Evolutionary conservation across 2,113 vertebrate genomes (phyloP).

Genomic region (Misgurnus anguillicaudatus): DNA sequence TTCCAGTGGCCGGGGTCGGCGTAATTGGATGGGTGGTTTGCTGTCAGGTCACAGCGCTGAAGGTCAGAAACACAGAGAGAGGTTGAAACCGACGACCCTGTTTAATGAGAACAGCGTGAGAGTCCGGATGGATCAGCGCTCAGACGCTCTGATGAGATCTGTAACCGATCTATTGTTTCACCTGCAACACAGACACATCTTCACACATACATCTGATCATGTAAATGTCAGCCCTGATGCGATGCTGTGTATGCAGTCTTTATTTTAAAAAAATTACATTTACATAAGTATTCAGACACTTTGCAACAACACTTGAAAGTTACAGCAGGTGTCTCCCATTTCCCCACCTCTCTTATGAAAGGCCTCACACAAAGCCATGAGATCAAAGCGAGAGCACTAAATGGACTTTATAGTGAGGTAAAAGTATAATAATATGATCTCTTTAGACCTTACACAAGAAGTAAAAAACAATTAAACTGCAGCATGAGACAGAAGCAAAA

Average conservation of each 20-base stretch:
- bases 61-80: conserved; percentile 19
- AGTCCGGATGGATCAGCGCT: conserved; percentile 11
- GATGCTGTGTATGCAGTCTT: no score
- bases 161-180: conserved; percentile 4
- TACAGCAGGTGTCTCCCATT: no score
- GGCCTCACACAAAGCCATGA: no score
- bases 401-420: neutral
- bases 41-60: conserved; percentile 9
- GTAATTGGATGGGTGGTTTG: conserved; percentile 36
- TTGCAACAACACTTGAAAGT: no score
- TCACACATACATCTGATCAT: neutral
- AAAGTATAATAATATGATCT: neutral
- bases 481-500: conserved; percentile 4
- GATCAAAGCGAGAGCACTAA: no score
- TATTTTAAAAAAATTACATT: no score
- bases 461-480: neutral
- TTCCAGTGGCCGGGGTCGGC: neutral
- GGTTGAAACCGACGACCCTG: conserved; percentile 23
- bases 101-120: conserved; percentile 41
- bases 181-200: neutral
- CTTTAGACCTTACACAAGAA: neutral
- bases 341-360: no score
- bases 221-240: neutral
- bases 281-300: no score
- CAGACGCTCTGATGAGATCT: conserved; percentile 10